Percentiles rank a stretch among this genome's conserved stretches.
Conservation (phyloP, 2,113 vertebrate genomes). For the Boulengerochromis microlepis region DNA sequence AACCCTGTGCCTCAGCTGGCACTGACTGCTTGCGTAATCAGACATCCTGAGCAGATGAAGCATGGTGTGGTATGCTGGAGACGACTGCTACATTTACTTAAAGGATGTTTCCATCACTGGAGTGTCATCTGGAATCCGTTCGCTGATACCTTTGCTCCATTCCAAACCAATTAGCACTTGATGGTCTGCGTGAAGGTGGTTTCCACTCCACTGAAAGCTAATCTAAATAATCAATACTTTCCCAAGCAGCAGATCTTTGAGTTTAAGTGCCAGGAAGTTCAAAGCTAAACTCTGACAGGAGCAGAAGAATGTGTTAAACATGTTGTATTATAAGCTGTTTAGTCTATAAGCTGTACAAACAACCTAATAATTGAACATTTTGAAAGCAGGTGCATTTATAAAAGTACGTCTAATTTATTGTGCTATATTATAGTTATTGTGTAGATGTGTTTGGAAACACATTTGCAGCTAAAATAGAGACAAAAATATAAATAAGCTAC, state of each 20-base stretch:
- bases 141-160: constrained; percentile 44
- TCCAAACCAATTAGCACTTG: constrained; percentile 73
- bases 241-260: constrained; percentile 27
- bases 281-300: not conserved
- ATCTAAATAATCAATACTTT: constrained; percentile 49
- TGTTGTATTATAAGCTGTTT: not conserved
- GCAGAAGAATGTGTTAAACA: not conserved
- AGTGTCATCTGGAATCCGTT: constrained; percentile 68
- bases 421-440: not conserved
- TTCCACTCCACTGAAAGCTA: constrained; percentile 53
- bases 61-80: constrained; percentile 27
- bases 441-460: not conserved
- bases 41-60: constrained; percentile 37
- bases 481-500: not conserved
- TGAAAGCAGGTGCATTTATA: not conserved
- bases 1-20: constrained; percentile 6
- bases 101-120: constrained; percentile 59
- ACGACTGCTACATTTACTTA: constrained; percentile 58
- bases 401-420: not conserved
- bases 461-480: not conserved
- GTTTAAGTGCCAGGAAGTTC: constrained; percentile 14
- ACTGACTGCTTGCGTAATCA: constrained; percentile 27
- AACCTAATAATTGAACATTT: not conserved
- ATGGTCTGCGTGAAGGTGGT: constrained; percentile 70
- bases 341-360: not conserved